Evolutionary conservation across 2,797 vertebrate species (phyloP), one percentile per base, ranked within the genome.

Genomic region (Aldrovandia affinis): DNA sequence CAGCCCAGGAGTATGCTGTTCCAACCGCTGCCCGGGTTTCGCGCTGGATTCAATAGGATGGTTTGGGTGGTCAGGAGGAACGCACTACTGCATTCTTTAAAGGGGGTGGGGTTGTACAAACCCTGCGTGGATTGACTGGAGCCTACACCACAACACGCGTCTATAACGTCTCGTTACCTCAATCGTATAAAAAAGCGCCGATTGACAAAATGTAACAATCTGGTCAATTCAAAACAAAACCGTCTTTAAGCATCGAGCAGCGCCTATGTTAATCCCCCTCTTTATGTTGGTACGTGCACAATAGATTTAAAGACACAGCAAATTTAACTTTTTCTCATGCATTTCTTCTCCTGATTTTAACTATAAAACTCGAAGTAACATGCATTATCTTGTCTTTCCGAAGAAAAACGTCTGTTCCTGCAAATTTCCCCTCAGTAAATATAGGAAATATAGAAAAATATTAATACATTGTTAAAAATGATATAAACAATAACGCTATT

Each of bases 261-360:
- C 22, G 25, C 73, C 20, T 9, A 44, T 47, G 42, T 25, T 47
- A 47, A 44, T 44, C 73, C 22, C 73, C 73, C 73, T 77, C 73
- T 77, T 77, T 77, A 42, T 68, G 77, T 30, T 83, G 83, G 83
- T 83, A 83, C 47, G 59, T n/a, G 42, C 77, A 63, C 39, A 61
- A 57, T 44, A 68, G 57, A 59, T 44, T 83, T 79, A 59, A 83
- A 83, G 39, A 79, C 83, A 79, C 57, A 79, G 83, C 73, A 39
- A 63, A 81, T 39, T 47, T 12, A 63, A 81, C 55, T 81, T 61
- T 79, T 79, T 8, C 12, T 70, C 30, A 36, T 82, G 54, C 57
- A 55, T 57, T 61, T 44, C 33, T 59, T 44, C 75, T 33, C 59
- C 18, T 42, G 4, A n/a, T 77, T 77, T 77, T 28, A 47, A 42